A percentile compares a stretch with the other conserved stretches of the same genome.
These are phyloP conservation scores for Actinia tenebrosa DNA, from an alignment of 64 coral and sea anemone species.

Conservation along the genomic window DNA sequence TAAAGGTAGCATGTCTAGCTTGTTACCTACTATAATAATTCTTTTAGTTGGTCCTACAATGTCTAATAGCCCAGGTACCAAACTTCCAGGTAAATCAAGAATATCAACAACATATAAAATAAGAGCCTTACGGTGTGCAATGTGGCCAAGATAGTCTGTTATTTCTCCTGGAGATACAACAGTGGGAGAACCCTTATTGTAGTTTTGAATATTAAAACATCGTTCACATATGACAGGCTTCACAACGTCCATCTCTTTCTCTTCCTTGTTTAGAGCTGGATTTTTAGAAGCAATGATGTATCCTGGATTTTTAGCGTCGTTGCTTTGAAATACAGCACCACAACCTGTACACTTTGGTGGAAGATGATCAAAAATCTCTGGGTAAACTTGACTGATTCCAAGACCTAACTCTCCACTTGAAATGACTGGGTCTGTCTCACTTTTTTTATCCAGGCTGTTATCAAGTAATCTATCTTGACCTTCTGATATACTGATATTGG, in stretches of 20 bases:
- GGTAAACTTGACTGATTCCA: slow-evolving; percentile 14
- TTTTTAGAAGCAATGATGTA: slow-evolving; percentile 62
- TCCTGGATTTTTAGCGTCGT: slow-evolving; percentile 47
- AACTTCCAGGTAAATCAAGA: slow-evolving; percentile 72
- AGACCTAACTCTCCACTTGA: background rate
- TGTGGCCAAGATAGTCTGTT: slow-evolving; percentile 46
- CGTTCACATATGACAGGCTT: slow-evolving; percentile 62
- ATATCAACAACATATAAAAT: slow-evolving; percentile 85
- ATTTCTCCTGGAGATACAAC: slow-evolving; percentile 44
- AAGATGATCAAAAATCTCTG: slow-evolving; percentile 44
- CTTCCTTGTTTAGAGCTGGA: slow-evolving; percentile 9
- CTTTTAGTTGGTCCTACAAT: slow-evolving; percentile 80
- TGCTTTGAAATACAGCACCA: slow-evolving; percentile 79
- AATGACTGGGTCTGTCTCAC: background rate
- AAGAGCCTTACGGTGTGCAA: slow-evolving; percentile 68
- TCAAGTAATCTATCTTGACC: background rate
- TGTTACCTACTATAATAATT: slow-evolving; percentile 82
- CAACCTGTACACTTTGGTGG: slow-evolving; percentile 70
- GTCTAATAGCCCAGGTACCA: slow-evolving; percentile 51
- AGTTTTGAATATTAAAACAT: slow-evolving; percentile 74
- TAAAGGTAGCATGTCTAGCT: slow-evolving; percentile 75
- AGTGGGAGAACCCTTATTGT: slow-evolving; percentile 61
- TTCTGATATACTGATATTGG: background rate
- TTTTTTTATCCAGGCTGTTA: background rate
- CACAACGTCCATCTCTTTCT: background rate